Evolutionary conservation across 2,797 vertebrate species (phyloP).

Genomic region (Pseudopleuronectes americanus): DNA sequence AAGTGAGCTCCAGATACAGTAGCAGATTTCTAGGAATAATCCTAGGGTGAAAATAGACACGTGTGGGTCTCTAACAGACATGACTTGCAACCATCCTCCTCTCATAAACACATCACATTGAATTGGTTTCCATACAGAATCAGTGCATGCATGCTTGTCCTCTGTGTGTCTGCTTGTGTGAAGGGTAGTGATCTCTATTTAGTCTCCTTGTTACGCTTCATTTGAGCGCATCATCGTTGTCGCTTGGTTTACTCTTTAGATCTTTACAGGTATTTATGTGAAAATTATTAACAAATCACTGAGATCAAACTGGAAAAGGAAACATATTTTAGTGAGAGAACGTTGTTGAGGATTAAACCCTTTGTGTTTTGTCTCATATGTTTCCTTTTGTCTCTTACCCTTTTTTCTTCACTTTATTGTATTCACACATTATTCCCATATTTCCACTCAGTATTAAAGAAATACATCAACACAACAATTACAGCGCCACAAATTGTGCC

Average conservation of each 20-base stretch:
- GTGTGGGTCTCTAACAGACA: conserved; percentile 4
- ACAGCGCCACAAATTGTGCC: conserved; percentile 63
- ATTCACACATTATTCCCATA: conserved; percentile 39
- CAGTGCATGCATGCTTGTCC: not conserved
- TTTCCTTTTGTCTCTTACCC: conserved; percentile 13
- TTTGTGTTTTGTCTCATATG: conserved; percentile 8
- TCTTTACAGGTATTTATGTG: conserved; percentile 1
- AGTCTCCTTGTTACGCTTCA: conserved; percentile 11
- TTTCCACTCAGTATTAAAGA: conserved; percentile 79
- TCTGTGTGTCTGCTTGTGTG: not conserved
- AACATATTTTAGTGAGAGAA: not conserved
- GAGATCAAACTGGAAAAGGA: not conserved
- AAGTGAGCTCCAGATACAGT: not conserved
- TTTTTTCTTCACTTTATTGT: not conserved
- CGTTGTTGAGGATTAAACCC: not conserved
- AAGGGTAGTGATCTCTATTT: conserved; percentile 6
- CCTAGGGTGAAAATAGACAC: not conserved
- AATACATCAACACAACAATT: conserved; percentile 82
- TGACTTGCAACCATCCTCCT: not conserved
- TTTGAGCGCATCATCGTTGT: not conserved
- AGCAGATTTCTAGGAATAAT: not conserved
- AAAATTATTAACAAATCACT: conserved; percentile 2
- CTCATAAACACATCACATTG: conserved; percentile 22
- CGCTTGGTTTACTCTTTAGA: not conserved
- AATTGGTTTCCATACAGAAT: not conserved